Percentiles rank a stretch among this genome's conserved stretches.
Conservation (phyloP, 2,113 vertebrate species). For the Carassius carassius region DNA sequence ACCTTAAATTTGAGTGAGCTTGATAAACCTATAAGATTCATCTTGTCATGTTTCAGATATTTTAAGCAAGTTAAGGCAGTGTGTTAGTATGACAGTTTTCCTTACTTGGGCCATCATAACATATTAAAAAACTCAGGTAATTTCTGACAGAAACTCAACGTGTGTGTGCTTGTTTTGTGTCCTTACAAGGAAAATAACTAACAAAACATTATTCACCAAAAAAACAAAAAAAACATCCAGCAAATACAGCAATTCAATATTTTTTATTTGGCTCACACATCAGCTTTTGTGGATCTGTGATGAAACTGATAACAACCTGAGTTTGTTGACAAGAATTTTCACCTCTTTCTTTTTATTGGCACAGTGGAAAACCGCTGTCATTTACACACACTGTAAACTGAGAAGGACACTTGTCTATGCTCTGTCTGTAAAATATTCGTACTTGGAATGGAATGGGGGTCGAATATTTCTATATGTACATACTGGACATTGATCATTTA, state of each 20-base stretch:
- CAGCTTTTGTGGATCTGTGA: neutral
- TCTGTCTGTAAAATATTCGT: neutral
- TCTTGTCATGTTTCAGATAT: neutral
- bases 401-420: neutral
- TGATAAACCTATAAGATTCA: neutral
- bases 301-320: constrained; percentile 1
- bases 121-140: neutral
- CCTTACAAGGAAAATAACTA: neutral
- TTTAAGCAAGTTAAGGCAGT: neutral
- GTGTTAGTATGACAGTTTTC: neutral
- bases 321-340: neutral
- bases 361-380: neutral
- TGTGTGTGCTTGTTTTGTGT: neutral
- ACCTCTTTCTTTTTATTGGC: neutral
- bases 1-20: neutral
- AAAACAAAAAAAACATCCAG: too few relatives aligned
- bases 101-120: too few relatives aligned
- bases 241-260: too few relatives aligned
- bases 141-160: too few relatives aligned
- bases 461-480: neutral
- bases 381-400: neutral
- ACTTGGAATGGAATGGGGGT: neutral
- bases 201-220: too few relatives aligned
- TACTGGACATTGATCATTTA: neutral
- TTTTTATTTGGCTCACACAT: neutral